Base-by-base conservation (phyloP, 2,888 invertebrate genomes). In the Mechanitis messenoides region DNA sequence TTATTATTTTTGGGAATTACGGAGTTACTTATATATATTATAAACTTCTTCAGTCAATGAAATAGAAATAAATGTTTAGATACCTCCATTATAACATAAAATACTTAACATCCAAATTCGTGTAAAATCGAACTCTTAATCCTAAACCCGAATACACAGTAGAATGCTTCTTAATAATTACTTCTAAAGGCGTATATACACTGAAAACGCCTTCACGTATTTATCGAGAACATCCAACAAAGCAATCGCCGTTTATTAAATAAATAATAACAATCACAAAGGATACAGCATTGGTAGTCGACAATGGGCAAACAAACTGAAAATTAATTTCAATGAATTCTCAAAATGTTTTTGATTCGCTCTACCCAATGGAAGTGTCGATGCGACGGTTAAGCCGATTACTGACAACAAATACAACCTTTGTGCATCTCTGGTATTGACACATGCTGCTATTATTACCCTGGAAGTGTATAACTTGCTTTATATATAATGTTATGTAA, bases 271-370 rank as follows among this genome's bases (percentile, higher is more conserved):
- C 81, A 81, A 61, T 65, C 72, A 87, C 85, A 86, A 86, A 78
- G 75, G 63, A 68, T 72, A 62, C 79, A 76, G 77, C 81, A 81
- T 78, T 80, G 83, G 85, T 83, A 84, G 84, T 72, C 77, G 65
- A 87, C 87, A 90, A 89, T 85, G 72, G 82, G 66, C 82, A 82
- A 85, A 89, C 87, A 89, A 85, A 88, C 85, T 85, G 82, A 77
- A 85, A 87, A 87, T 85, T 88, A 84, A 86, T 88, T 86, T 81
- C 85, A 80, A 88, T 87, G 84, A 83, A 85, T 87, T 85, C 83
- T 80, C 80, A 76, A 84, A 86, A 86, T 85, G 85, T 84, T 86
- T 87, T 80, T 84, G 79, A 81, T 82, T 82, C 74, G 76, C 71
- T 74, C 69, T 68, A 77, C 77, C 74, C 74, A 80, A 83, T 81